These are phyloP conservation scores for Dendropsophus ebraccatus DNA, from an alignment of 2,113 vertebrate genomes.

Conservation along the genomic window DNA sequence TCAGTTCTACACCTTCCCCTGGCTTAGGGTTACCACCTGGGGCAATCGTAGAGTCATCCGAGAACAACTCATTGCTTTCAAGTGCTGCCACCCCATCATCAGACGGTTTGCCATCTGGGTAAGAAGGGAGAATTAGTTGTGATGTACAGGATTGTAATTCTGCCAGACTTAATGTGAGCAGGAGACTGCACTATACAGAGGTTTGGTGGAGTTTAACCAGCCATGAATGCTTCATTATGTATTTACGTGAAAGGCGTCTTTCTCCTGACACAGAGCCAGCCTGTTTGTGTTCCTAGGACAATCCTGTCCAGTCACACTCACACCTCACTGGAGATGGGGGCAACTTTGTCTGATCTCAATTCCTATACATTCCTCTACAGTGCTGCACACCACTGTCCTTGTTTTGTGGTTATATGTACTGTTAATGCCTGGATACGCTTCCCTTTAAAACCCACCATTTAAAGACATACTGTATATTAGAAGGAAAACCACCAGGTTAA, in stretches of 20 bases:
- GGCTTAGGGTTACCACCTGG: constrained; percentile 62
- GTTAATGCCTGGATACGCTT: background rate
- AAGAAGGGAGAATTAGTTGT: constrained; percentile 61
- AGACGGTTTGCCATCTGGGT: constrained; percentile 89
- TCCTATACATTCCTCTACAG: constrained; percentile 20
- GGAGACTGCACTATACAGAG: constrained; percentile 50
- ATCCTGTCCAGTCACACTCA: constrained; percentile 42
- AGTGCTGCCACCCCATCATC: constrained; percentile 62
- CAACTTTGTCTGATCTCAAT: constrained; percentile 38
- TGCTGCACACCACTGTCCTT: background rate
- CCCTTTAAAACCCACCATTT: too few relatives aligned
- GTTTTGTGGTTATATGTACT: background rate
- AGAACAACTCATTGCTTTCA: constrained; percentile 64
- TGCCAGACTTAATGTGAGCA: background rate
- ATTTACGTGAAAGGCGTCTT: constrained; percentile 36
- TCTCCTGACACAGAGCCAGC: constrained; percentile 25
- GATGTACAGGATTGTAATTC: background rate
- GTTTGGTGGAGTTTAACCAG: constrained; percentile 57
- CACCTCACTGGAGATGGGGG: constrained; percentile 15
- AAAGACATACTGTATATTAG: too few relatives aligned
- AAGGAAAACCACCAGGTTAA: too few relatives aligned
- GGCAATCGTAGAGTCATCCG: constrained; percentile 63
- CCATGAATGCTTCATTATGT: constrained; percentile 64
- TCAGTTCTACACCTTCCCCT: constrained; percentile 58
- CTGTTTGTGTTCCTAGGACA: constrained; percentile 49